Evolutionary conservation across 2,888 invertebrate species (phyloP), one percentile per base, ranked within the genome.

Genomic region (Priocnemis perturbator): DNA sequence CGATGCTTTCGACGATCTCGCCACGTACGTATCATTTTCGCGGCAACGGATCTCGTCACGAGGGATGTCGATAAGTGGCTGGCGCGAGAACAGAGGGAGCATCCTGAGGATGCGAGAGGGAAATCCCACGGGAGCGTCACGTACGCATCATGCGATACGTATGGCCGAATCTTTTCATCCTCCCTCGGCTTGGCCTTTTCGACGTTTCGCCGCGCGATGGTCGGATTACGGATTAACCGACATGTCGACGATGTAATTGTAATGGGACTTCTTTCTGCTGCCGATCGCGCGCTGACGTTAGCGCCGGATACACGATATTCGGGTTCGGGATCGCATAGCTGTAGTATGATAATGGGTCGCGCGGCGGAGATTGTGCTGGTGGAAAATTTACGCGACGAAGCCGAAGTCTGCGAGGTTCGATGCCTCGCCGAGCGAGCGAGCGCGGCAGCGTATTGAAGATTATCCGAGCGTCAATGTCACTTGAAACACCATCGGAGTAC

Each of bases 11-110:
- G 9, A 19, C 64, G 58, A 52, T 58, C 26, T 47, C 55, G 59
- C 52, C 64, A 71, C 69, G 71, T 64, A 58, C 64, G 71, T 69
- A 69, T 71, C 69, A 71, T 71, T 71, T 65, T 69, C 69, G 64
- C 55, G 62, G 60, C 48, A 65, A 71, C 61, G 64, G 53, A 53
- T 60, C 65, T 52, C 69, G 56, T 65, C 69, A 71, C 71, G 71
- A 65, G 62, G 71, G 71, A 67, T 62, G 61, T 65, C 69, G 65
- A 71, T 69, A 71, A 71, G 71, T 69, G 71, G 69, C 69, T 69
- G 65, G 65, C 56, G 58, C 60, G 53, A 60, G 50, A 57, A 68
- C 60, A 63, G 59, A 63, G 60, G 26, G 17, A 57, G 45, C 44
- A 47, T 30, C 11, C 45, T 17, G 58, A 53, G 52, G 53, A 52